These are phyloP conservation scores for Micropterix aruncella DNA, from an alignment of 2,888 invertebrate genomes.

Conservation along the genomic window DNA sequence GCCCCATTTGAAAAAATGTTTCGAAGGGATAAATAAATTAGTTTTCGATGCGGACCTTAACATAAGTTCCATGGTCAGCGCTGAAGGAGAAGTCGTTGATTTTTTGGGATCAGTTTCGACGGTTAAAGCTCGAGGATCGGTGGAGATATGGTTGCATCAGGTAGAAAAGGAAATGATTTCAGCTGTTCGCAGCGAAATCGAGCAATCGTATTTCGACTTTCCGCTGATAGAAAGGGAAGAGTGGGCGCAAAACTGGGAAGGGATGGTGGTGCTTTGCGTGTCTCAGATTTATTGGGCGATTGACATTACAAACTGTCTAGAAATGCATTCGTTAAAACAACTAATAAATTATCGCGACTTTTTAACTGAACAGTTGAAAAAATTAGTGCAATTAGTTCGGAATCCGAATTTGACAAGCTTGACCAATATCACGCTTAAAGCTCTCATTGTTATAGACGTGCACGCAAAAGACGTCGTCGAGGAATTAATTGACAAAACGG, in stretches of 20 bases:
- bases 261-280: constrained; percentile 45
- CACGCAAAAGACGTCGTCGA: constrained; percentile 55
- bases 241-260: constrained; percentile 47
- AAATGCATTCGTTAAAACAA: constrained; percentile 25
- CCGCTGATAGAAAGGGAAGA: constrained; percentile 23
- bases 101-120: constrained; percentile 35
- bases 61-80: constrained; percentile 46
- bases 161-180: constrained; percentile 48
- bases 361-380: constrained; percentile 32
- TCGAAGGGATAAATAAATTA: constrained; percentile 48
- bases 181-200: constrained; percentile 31
- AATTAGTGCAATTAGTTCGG: constrained; percentile 42
- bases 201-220: constrained; percentile 25
- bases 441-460: constrained; percentile 56
- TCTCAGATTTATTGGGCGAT: constrained; percentile 53
- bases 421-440: constrained; percentile 48
- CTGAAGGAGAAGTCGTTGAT: constrained; percentile 40
- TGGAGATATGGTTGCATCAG: constrained; percentile 50
- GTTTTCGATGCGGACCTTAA: constrained; percentile 30
- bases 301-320: constrained; percentile 39
- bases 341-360: constrained; percentile 29
- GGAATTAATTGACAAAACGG: constrained; percentile 32
- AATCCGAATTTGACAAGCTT: constrained; percentile 39
- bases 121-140: constrained; percentile 38
- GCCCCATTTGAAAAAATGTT: constrained; percentile 53